Base-by-base conservation (phyloP, 1,140 invertebrate species). In the Drosophila baimaii region DNA sequence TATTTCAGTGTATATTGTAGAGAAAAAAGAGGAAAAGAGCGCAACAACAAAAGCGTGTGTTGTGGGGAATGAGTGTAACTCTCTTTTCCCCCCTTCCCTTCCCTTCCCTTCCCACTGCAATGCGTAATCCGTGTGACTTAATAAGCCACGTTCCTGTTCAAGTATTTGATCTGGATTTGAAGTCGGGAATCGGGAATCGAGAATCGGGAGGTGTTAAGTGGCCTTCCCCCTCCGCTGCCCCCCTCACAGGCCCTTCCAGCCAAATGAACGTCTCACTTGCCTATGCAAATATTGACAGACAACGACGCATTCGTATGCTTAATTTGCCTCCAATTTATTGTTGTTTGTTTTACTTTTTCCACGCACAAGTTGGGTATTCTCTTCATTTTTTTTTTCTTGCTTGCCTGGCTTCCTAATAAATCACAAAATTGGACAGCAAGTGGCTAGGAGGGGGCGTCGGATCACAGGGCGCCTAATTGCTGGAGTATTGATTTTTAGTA, bases 101-200 rank as follows among this genome's bases (percentile, higher is more conserved):
- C 1, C 5, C 8, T 25, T 21, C 2, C 23, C 9, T 6, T 27
- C 10, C 33, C 62, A 19, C 6, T 58, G 55, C 44, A 52, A 70
- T 78, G 81, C 73, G 68, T 85, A 85, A 85, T 81, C 81, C 81
- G 61, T 81, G 73, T 63, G 81, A 85, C 82, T 85, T 85, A 85
- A 85, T 85, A 85, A 85, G 81, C 81, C 81, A 85, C 81, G 81
- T 73, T 85, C 77, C 76, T 57, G 37, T 55, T 51, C 33, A 41
- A 63, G 65, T 73, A 73, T 73, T 73, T 73, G 70, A 73, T 73
- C 70, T 62, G 49, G 44, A 29, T 79, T 41, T 44, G 59, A 47
- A 71, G 39, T 19, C 43, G 66, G 57, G 31, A 57, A n/a, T n/a
- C n/a, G n/a, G n/a, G n/a, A n/a, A n/a, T n/a, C n/a, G n/a, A n/a